A percentile compares a stretch with the other conserved stretches of the same genome.
Evolutionary conservation across 2,888 invertebrate species (phyloP).

Genomic region (Epistrophella euchroma): DNA sequence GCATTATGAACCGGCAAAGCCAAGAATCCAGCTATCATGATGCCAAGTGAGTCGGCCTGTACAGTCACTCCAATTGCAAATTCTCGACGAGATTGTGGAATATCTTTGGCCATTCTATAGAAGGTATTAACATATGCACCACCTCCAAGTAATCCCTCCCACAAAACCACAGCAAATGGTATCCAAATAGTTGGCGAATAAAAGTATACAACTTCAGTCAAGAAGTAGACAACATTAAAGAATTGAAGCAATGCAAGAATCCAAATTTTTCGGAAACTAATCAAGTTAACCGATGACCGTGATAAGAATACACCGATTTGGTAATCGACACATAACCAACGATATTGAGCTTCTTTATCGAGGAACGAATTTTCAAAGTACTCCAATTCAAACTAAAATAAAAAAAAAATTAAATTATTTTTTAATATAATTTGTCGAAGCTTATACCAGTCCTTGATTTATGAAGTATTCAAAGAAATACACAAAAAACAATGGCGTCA

Average conservation of each 20-base stretch:
- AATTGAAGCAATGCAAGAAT: conserved; percentile 89
- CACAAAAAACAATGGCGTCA: conserved; percentile 90
- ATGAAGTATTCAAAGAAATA: conserved; percentile 95
- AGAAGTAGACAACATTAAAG: conserved; percentile 87
- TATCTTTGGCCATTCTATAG: conserved; percentile 88
- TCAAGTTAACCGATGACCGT: conserved; percentile 86
- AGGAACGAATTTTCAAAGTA: conserved; percentile 87
- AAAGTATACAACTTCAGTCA: conserved; percentile 87
- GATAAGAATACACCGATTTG: conserved; percentile 74
- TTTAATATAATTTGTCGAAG: not conserved
- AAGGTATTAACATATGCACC: conserved; percentile 93
- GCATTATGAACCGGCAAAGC: conserved; percentile 91
- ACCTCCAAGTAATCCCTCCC: conserved; percentile 91
- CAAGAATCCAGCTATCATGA: conserved; percentile 89
- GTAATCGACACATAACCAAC: conserved; percentile 85
- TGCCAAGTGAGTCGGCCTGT: conserved; percentile 90
- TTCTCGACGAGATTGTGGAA: conserved; percentile 85
- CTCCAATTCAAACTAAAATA: conserved; percentile 89
- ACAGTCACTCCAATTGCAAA: conserved; percentile 91
- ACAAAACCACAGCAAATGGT: conserved; percentile 87
- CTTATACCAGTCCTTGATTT: conserved; percentile 93
- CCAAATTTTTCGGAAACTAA: conserved; percentile 92
- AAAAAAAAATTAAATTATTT: not conserved
- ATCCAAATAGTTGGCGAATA: conserved; percentile 88
- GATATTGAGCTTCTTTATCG: conserved; percentile 87